Base-by-base conservation (phyloP, 2,888 invertebrate species). In the Rutpela maculata region DNA sequence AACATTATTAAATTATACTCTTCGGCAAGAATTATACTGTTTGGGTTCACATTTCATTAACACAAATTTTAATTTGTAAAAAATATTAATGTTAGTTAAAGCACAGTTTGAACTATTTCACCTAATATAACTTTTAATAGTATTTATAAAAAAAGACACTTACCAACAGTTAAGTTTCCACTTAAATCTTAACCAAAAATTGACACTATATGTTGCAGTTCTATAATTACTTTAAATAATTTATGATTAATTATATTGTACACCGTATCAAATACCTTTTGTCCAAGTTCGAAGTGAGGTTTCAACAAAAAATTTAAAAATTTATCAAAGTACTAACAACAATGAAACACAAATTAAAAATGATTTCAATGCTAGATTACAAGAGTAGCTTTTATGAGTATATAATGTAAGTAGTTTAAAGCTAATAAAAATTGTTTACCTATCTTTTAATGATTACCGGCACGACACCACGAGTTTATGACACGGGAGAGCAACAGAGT, bases 401-500 rank as follows among this genome's bases (percentile, higher is more conserved):
- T 62, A 15, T 26, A 15, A 31, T 62, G 71, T 38, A 43, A 60
- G 5, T 71, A 70, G 18, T 65, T 22, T 57, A 57, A 31, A 59
- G 62, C 55, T 60, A 62, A 60, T 60, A 71, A 50, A 71, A 59
- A 31, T 19, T 63, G 59, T 63, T 72, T 72, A 63, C 72, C 72
- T 72, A 50, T 50, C 22, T 62, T 63, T 18, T 69, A 67, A 76
- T 38, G 43, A 78, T 77, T 68, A 76, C 73, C 66, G 57, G 66
- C 73, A 73, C 69, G 59, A 11, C 69, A 65, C 62, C 68, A 59
- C 63, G 65, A 74, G 72, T 57, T 62, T 26, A n/a, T 67, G 63
- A 69, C 80, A 71, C 77, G 77, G 67, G 80, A 77, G 75, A 80
- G 77, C 79, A 78, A 75, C 76, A 78, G 78, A 78, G 78, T 71